Conservation (phyloP, 1,140 invertebrate species). For the Vollenhovia emeryi region DNA sequence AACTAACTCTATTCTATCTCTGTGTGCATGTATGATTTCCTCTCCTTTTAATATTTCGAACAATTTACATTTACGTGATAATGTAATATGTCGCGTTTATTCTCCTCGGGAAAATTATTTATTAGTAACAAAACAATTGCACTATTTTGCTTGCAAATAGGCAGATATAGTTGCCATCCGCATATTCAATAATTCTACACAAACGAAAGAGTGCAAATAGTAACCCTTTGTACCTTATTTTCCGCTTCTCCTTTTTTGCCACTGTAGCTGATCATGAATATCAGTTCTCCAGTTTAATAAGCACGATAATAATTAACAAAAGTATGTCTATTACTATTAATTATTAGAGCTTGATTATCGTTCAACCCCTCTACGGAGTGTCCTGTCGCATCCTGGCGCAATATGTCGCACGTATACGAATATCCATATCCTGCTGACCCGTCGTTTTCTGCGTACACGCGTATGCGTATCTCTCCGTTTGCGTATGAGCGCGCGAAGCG, state of each 20-base stretch:
- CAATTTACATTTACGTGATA: neutral
- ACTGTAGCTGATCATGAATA: neutral
- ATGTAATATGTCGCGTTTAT: neutral
- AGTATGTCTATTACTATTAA: conserved; percentile 77
- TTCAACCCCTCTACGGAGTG: conserved; percentile 66
- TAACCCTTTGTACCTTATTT: neutral
- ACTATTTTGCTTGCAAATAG: neutral
- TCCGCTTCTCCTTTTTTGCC: neutral
- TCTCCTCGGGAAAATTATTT: neutral
- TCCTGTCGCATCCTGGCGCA: conserved; percentile 46
- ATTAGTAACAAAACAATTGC: neutral
- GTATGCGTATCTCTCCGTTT: neutral
- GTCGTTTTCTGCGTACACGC: conserved; percentile 15
- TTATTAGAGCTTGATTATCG: conserved; percentile 69
- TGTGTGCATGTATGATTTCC: neutral
- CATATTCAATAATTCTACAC: neutral
- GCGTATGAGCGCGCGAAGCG: neutral
- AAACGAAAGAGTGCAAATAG: neutral
- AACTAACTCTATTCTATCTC: neutral
- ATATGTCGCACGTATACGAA: conserved; percentile 14
- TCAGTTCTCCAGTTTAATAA: conserved; percentile 72
- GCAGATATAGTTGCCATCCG: no score
- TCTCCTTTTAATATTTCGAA: neutral
- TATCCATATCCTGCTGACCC: neutral
- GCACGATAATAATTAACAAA: conserved; percentile 78